These are phyloP conservation scores for Felis catus DNA, from an alignment of 2,113 vertebrate genomes.

Conservation along the genomic window F.catus_Fca126_mat1.0 CM031420.1:53248001-53248500, in stretches of 20 bases:
- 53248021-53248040: conserved; percentile 34
- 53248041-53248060: conserved; percentile 34
- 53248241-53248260: neutral
- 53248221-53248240: conserved; percentile 25
- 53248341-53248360: neutral
- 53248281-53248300: neutral
- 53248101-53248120: conserved; percentile 31
- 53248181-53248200: conserved; percentile 52
- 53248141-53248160: conserved; percentile 63
- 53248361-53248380: conserved; percentile 17
- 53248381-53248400: neutral
- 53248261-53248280: neutral
- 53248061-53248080: neutral
- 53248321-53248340: conserved; percentile 3
- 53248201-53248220: neutral
- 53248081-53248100: neutral
- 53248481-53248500: conserved; percentile 51
- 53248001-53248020: neutral
- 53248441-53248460: conserved; percentile 46
- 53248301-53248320: neutral
- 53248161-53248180: conserved; percentile 42
- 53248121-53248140: conserved; percentile 68
- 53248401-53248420: conserved; percentile 20
- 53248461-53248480: conserved; percentile 59
- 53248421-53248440: conserved; percentile 33